Conservation (phyloP, 30 jellyfish, hydroid and myxozoan genomes). For the Pseudorhiza aurosa region DNA sequence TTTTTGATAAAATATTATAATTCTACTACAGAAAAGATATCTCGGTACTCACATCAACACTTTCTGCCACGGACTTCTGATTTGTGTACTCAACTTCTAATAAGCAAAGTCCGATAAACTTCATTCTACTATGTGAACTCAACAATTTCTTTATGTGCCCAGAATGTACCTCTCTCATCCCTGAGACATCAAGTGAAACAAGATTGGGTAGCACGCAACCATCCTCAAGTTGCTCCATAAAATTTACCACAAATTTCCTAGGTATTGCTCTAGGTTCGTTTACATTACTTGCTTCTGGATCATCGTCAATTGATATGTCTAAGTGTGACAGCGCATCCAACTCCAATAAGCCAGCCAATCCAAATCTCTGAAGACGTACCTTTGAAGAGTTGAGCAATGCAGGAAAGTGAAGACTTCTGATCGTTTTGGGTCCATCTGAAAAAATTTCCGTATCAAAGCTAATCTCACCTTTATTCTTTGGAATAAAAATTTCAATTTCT, state of each 20-base stretch:
- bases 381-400: slow-evolving; percentile 44
- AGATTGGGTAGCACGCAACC: slow-evolving; percentile 29
- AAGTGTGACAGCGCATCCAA: slow-evolving; percentile 55
- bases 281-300: slow-evolving; percentile 42
- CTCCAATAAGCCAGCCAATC: slow-evolving; percentile 39
- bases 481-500: slow-evolving; percentile 34
- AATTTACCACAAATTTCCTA: slow-evolving; percentile 11
- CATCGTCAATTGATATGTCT: slow-evolving; percentile 88
- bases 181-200: slow-evolving; percentile 83
- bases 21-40: too few species aligned
- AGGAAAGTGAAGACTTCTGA: slow-evolving; percentile 58
- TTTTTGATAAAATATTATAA: too few species aligned
- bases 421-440: slow-evolving; percentile 13
- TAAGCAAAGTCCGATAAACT: slow-evolving; percentile 83
- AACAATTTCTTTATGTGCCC: slow-evolving; percentile 48
- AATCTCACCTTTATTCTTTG: slow-evolving; percentile 13
- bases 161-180: slow-evolving; percentile 51
- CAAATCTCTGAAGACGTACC: background rate
- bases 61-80: slow-evolving; percentile 28
- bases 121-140: slow-evolving; percentile 50
- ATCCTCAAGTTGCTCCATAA: slow-evolving; percentile 27
- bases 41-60: slow-evolving; percentile 20
- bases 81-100: slow-evolving; percentile 62
- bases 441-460: slow-evolving; percentile 15
- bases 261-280: slow-evolving; percentile 8